These are phyloP conservation scores for Aleiodes sp. DNA, from an alignment of 1,140 invertebrate species.

Conservation along the genomic window DNA sequence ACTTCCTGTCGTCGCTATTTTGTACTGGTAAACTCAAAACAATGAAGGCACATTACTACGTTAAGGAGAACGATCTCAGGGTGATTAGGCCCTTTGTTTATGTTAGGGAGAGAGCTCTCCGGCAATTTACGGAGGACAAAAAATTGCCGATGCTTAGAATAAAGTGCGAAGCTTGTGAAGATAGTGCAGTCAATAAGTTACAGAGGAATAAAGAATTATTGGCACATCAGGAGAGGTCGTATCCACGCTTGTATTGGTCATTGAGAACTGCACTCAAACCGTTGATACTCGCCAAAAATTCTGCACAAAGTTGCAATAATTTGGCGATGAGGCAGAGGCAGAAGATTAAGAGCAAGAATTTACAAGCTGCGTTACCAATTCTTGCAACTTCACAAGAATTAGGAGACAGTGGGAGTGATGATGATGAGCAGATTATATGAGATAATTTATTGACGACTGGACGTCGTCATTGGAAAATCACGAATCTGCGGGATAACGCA, in stretches of 20 bases:
- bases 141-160: constrained; percentile 74
- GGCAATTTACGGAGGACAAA: constrained; percentile 75
- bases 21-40: constrained; percentile 81
- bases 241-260: constrained; percentile 76
- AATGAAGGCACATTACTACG: constrained; percentile 85
- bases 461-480: neutral
- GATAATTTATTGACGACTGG: neutral
- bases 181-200: constrained; percentile 71
- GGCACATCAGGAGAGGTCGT: constrained; percentile 79
- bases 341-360: constrained; percentile 44
- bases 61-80: constrained; percentile 80
- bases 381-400: constrained; percentile 39
- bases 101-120: constrained; percentile 79
- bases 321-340: constrained; percentile 30
- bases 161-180: constrained; percentile 73
- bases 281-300: constrained; percentile 67
- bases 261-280: constrained; percentile 76
- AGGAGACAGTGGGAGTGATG: constrained; percentile 59
- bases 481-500: neutral
- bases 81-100: constrained; percentile 90
- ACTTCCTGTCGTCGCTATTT: constrained; percentile 85
- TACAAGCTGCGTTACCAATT: constrained; percentile 30
- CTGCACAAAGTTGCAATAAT: constrained; percentile 38
- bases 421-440: constrained; percentile 61
- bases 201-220: constrained; percentile 77